Percentiles rank a stretch among this genome's conserved stretches.
These are phyloP conservation scores for Pholis gunnellus DNA, from an alignment of 2,113 vertebrate species.

Conservation along the genomic window DNA sequence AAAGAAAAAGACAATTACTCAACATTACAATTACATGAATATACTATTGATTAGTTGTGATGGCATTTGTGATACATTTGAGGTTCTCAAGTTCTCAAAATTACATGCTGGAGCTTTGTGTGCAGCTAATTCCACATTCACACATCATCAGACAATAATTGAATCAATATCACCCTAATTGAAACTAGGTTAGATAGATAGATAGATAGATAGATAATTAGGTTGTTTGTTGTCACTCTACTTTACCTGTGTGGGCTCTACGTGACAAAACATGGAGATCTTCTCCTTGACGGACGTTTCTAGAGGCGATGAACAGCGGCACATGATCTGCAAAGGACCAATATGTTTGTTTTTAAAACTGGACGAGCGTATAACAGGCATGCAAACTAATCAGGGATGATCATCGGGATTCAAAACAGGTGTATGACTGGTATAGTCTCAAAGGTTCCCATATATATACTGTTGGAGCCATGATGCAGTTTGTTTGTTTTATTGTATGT, in stretches of 20 bases:
- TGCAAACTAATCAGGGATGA: background rate
- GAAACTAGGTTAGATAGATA: no score
- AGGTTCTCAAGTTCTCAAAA: background rate
- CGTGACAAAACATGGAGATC: conserved; percentile 99
- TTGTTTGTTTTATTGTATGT: no score
- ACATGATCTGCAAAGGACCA: conserved; percentile 88
- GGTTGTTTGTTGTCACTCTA: background rate
- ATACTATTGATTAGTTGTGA: background rate
- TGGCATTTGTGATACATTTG: no score
- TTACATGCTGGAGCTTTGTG: background rate
- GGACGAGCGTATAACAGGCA: background rate
- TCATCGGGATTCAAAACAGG: background rate
- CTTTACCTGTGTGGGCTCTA: conserved; percentile 93
- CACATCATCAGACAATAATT: background rate
- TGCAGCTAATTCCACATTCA: background rate
- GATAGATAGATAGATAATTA: no score
- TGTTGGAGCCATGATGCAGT: no score
- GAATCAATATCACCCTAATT: background rate
- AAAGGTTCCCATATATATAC: background rate
- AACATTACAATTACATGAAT: background rate
- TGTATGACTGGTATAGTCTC: background rate
- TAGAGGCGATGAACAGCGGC: conserved; percentile 91
- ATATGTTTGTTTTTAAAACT: background rate
- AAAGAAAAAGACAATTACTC: no score
- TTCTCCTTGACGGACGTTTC: conserved; percentile 97